These are phyloP conservation scores for Zele albiditarsus DNA, from an alignment of 2,888 invertebrate species.

Conservation along the genomic window DNA sequence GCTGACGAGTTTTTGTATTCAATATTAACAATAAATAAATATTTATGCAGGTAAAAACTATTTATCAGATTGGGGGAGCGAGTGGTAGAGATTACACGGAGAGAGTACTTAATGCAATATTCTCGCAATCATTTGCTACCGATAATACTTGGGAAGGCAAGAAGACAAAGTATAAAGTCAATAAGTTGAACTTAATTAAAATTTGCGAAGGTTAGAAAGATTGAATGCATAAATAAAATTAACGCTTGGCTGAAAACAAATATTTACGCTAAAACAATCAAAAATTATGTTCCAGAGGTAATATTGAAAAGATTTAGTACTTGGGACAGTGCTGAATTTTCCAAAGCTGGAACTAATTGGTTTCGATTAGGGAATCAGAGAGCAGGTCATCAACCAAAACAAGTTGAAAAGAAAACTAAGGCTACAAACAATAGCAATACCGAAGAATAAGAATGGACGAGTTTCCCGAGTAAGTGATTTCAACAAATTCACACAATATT, in stretches of 20 bases:
- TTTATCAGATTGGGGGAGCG: not conserved
- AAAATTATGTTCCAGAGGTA: constrained; percentile 11
- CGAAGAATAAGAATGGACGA: no score
- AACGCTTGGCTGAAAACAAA: no score
- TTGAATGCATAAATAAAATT: no score
- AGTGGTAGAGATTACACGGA: not conserved
- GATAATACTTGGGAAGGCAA: constrained; percentile 16
- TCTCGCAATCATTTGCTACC: not conserved
- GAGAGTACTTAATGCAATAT: not conserved
- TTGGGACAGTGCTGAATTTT: constrained; percentile 14
- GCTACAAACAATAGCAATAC: no score
- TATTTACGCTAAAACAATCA: not conserved
- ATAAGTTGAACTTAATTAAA: not conserved
- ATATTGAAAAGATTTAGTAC: constrained; percentile 16
- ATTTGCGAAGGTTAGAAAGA: constrained; percentile 7
- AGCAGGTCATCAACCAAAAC: not conserved
- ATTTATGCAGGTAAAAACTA: not conserved
- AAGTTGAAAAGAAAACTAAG: not conserved
- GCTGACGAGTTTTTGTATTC: no score
- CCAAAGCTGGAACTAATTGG: constrained; percentile 12
- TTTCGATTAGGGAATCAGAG: constrained; percentile 26
- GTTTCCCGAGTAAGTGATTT: no score
- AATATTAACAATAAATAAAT: not conserved
- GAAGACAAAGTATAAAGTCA: not conserved
- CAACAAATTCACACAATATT: no score